phyloP scores from a whole-genome alignment of 2,888 invertebrate species.

The Balanococcus diminutus region DNA sequence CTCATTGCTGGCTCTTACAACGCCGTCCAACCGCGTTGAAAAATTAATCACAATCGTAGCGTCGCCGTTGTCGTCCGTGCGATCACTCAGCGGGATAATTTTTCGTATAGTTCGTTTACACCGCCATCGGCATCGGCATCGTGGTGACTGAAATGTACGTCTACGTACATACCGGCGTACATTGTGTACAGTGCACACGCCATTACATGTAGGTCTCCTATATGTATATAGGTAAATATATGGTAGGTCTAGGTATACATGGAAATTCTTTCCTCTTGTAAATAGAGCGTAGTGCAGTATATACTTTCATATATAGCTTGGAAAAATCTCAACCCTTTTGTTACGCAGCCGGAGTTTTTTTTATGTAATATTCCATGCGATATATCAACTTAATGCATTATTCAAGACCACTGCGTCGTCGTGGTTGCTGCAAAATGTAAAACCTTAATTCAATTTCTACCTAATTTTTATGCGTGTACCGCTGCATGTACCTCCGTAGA shows the following conservation, averaged over 20 bases:
- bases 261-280: not conserved
- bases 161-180: not conserved
- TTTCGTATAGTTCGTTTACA: not conserved
- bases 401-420: not conserved
- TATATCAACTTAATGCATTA: constrained; percentile 27
- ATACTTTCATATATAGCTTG: not conserved
- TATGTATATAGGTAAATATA: too few species aligned
- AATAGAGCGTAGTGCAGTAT: not conserved
- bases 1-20: not conserved
- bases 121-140: not conserved
- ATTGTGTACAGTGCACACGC: not conserved
- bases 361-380: not conserved
- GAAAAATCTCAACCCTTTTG: constrained; percentile 22
- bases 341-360: not conserved
- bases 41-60: constrained; percentile 3
- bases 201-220: too few species aligned
- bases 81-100: constrained; percentile 12
- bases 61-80: not conserved
- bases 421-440: not conserved
- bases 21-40: not conserved
- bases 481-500: not conserved
- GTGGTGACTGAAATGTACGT: not conserved
- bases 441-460: constrained; percentile 9
- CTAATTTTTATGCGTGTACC: not conserved
- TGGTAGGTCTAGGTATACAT: too few species aligned